These are phyloP conservation scores for Alectoris magna DNA, from an alignment of 2,797 vertebrate genomes.

Conservation along the genomic window DNA sequence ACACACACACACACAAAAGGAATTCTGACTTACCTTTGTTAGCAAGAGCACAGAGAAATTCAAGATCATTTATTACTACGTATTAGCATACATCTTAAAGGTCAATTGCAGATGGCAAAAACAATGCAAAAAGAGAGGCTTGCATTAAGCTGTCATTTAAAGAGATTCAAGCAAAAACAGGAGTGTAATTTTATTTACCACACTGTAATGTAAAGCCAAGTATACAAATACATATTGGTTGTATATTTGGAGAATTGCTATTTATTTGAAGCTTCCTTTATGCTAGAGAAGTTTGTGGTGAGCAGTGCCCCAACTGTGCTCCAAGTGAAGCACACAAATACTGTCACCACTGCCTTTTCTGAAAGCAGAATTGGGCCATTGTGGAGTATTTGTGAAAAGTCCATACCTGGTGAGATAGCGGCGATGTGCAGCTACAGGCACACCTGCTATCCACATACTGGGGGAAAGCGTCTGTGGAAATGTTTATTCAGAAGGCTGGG, in stretches of 20 bases:
- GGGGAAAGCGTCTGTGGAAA: neutral
- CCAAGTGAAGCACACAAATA: fast-evolving
- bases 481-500: neutral
- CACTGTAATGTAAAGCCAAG: neutral
- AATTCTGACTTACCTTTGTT: conserved; percentile 2
- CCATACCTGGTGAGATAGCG: neutral
- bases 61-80: neutral
- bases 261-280: neutral
- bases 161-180: neutral
- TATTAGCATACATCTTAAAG: neutral
- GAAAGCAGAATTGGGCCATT: neutral
- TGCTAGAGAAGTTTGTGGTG: neutral
- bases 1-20: neutral
- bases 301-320: neutral
- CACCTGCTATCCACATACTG: neutral
- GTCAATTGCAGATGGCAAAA: neutral
- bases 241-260: neutral
- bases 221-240: neutral
- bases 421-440: neutral
- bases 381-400: neutral
- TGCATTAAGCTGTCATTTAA: neutral
- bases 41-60: conserved; percentile 8
- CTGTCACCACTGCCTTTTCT: neutral
- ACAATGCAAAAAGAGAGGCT: neutral
- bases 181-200: neutral